phyloP scores from a whole-genome alignment of 2,888 invertebrate genomes.

The Cataglyphis livida region DNA sequence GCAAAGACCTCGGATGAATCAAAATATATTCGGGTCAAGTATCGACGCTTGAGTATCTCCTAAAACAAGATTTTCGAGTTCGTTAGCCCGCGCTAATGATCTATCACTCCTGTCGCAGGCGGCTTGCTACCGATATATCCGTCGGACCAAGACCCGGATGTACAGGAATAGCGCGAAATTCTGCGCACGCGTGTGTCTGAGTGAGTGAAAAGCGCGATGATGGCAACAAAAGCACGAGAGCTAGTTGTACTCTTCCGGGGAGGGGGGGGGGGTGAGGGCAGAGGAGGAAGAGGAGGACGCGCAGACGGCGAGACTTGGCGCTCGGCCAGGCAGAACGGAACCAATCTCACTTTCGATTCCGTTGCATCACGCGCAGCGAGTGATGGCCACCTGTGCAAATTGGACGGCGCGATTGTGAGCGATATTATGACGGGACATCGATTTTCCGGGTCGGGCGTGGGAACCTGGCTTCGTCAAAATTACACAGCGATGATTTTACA shows the following conservation, averaged over 20 bases:
- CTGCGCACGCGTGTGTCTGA: slow-evolving; percentile 63
- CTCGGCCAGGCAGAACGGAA: slow-evolving; percentile 74
- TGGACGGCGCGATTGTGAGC: slow-evolving; percentile 59
- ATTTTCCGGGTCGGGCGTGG: slow-evolving; percentile 42
- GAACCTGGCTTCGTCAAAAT: slow-evolving; percentile 18
- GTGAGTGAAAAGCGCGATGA: slow-evolving; percentile 59
- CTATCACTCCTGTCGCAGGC: slow-evolving; percentile 34
- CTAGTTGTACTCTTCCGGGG: slow-evolving; percentile 16
- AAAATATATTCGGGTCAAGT: slow-evolving; percentile 24
- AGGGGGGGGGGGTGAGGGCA: background rate
- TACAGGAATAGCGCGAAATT: slow-evolving; percentile 80
- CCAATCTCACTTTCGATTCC: slow-evolving; percentile 80
- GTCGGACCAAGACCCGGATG: slow-evolving; percentile 78
- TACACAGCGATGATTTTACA: background rate
- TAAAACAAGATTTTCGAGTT: slow-evolving; percentile 45
- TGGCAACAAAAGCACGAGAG: slow-evolving; percentile 63
- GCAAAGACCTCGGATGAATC: background rate
- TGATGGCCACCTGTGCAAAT: slow-evolving; percentile 71
- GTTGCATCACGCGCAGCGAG: slow-evolving; percentile 41
- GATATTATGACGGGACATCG: slow-evolving; percentile 43
- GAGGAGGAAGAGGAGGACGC: slow-evolving; percentile 7
- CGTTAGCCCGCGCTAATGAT: slow-evolving; percentile 52
- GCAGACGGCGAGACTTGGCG: slow-evolving; percentile 63
- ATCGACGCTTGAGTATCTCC: slow-evolving; percentile 8
- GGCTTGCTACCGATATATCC: slow-evolving; percentile 57